Base-by-base conservation (phyloP, 2,797 vertebrate species). In the Synaphobranchus kaupii region DNA sequence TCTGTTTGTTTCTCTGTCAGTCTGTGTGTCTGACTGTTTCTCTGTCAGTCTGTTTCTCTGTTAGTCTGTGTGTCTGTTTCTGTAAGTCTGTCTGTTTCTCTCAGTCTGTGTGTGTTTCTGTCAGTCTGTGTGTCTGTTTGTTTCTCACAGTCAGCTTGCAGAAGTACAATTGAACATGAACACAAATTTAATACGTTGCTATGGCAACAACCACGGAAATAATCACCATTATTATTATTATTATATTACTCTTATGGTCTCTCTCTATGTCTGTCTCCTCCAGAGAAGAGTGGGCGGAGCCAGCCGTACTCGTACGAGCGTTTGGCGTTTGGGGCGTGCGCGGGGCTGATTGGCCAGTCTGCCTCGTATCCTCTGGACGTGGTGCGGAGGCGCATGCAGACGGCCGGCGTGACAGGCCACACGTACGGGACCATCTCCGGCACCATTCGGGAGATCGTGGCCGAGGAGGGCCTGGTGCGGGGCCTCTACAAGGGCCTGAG, bases 401-500 rank as follows among this genome's bases (percentile, higher is more conserved):
- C 99, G 0, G 98, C 98, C 0, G 98, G 98, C 0, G 97, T 98
- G 9, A 97, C 95, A 0, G 98, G 98, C 60, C 96, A 96, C 76
- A 93, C 92, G 0, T 98, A 96, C 89, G 3, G 89, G 86, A 97
- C 97, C 80, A 97, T 99, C 85, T 13, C 94, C 71, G 93, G 94
- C 89, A 99, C 98, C 48, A 96, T 99, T 95, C 90, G 89, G 0
- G 94, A 95, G 84, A 98, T 99, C 0, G 89, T 98, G 8, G 60
- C 91, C 0, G 96, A 97, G 83, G 98, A 99, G 89, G 98, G 98
- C n/a, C 89, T 98, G 0, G 44, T 98, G 83, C 94, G 94, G 0
- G 98, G 98, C 85, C 92, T 99, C 1, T 99, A 99, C 95, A 99
- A 99, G 90, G 98, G 98, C 85, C 96, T 99, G 87, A 99, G 98